Conservation (phyloP, 1,140 invertebrate genomes). For the Caenorhabditis latens region DNA sequence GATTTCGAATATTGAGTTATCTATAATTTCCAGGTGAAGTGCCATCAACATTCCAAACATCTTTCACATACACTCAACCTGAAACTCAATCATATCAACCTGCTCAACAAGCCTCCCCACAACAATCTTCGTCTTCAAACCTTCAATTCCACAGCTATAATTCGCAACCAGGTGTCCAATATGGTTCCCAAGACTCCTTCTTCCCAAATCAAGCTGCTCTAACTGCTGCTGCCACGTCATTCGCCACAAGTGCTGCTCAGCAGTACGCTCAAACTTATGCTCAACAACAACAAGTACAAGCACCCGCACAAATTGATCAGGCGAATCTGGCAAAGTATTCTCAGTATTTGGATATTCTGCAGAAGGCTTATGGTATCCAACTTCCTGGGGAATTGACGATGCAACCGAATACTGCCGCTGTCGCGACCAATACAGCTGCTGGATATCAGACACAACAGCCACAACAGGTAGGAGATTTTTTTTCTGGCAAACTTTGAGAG, state of each 20-base stretch:
- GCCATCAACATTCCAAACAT: slow-evolving; percentile 27
- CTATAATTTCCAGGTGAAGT: slow-evolving; percentile 25
- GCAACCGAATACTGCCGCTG: slow-evolving; percentile 12
- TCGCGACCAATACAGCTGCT: neutral
- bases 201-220: slow-evolving; percentile 50
- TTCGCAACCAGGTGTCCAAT: slow-evolving; percentile 52
- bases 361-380: slow-evolving; percentile 66
- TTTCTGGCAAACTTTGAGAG: too few relatives aligned
- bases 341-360: slow-evolving; percentile 68
- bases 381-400: slow-evolving; percentile 59
- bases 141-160: slow-evolving; percentile 56
- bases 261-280: slow-evolving; percentile 40
- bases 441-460: neutral
- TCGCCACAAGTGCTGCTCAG: slow-evolving; percentile 48
- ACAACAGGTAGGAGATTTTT: slow-evolving; percentile 1
- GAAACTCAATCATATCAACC: slow-evolving; percentile 19
- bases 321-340: slow-evolving; percentile 65
- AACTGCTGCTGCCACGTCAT: slow-evolving; percentile 39
- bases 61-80: slow-evolving; percentile 39
- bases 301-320: slow-evolving; percentile 62
- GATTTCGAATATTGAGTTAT: neutral
- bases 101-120: neutral
- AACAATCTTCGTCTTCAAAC: neutral
- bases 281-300: slow-evolving; percentile 51
- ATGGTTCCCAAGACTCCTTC: slow-evolving; percentile 21